These are phyloP conservation scores for Chaetodon trifascialis DNA, from an alignment of 2,113 vertebrate species.

Conservation along the genomic window DNA sequence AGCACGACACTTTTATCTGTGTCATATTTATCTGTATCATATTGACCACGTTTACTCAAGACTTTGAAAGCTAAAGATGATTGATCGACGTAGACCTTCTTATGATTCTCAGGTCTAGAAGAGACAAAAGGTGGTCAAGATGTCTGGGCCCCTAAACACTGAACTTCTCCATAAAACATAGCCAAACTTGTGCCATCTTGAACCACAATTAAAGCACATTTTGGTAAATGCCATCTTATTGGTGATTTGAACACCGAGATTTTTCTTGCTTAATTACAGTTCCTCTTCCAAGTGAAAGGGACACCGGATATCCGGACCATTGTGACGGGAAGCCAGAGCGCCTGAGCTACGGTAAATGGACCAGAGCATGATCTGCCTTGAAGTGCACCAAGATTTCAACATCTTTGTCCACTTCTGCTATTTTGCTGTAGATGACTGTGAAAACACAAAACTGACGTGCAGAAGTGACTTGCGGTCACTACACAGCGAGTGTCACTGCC, in stretches of 20 bases:
- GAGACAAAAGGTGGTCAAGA: not conserved
- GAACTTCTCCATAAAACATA: not conserved
- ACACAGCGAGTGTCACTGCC: conserved; percentile 68
- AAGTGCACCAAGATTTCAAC: conserved; percentile 81
- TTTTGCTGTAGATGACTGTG: conserved; percentile 74
- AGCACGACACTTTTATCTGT: not conserved
- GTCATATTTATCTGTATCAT: not conserved
- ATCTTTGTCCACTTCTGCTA: conserved; percentile 81
- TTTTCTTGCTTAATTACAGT: conserved; percentile 43
- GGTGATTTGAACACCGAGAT: conserved; percentile 36
- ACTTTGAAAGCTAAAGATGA: not conserved
- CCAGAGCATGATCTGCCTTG: conserved; percentile 69
- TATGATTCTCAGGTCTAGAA: not conserved
- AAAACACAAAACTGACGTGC: conserved; percentile 72
- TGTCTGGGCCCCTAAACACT: not conserved
- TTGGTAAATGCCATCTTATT: not conserved
- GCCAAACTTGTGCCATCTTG: not conserved
- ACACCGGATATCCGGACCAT: conserved; percentile 67
- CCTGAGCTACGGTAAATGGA: conserved; percentile 77
- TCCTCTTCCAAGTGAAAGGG: conserved; percentile 61
- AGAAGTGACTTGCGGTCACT: conserved; percentile 80
- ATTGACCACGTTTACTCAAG: not conserved
- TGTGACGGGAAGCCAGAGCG: conserved; percentile 75
- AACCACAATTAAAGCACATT: conserved; percentile 2
- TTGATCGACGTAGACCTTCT: not conserved